Evolutionary conservation across 2,797 vertebrate species (phyloP).

Genomic region (Sitta carolinensis): DNA sequence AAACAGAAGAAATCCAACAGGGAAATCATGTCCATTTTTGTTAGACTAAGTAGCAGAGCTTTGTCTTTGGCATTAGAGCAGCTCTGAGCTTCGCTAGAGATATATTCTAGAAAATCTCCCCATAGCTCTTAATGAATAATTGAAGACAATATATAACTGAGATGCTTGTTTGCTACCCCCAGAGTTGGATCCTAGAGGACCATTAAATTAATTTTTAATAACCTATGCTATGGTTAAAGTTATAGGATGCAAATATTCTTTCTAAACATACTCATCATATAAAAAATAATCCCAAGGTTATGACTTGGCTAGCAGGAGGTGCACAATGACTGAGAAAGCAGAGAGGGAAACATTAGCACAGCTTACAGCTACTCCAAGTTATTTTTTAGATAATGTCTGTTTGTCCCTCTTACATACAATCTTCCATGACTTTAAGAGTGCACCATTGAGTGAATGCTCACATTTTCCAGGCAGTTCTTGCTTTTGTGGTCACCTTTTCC

Average conservation of each 20-base stretch:
- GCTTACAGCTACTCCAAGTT: not conserved
- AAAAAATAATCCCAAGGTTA: slow-evolving; percentile 1
- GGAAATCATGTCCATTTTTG: slow-evolving; percentile 37
- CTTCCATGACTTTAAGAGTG: not conserved
- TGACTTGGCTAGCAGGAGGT: not conserved
- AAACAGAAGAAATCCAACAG: slow-evolving; percentile 28
- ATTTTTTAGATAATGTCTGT: not conserved
- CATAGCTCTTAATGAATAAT: slow-evolving; percentile 53
- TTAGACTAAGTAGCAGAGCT: slow-evolving; percentile 32
- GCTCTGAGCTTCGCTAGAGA: not conserved
- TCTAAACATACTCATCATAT: not conserved
- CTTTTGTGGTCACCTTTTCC: not conserved
- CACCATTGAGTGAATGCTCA: not conserved
- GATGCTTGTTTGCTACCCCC: slow-evolving; percentile 17
- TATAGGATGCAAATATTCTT: not conserved
- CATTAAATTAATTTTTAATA: slow-evolving; percentile 65
- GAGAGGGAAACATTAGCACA: not conserved
- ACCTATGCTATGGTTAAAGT: not conserved
- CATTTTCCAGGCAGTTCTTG: not conserved
- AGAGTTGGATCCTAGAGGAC: slow-evolving; percentile 40
- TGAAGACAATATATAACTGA: slow-evolving; percentile 17
- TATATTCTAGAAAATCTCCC: slow-evolving; percentile 31
- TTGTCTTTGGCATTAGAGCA: not conserved
- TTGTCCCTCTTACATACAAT: not conserved
- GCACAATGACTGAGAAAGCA: not conserved